Evolutionary conservation across 1,140 invertebrate genomes (phyloP), one percentile per base, ranked within the genome.

Genomic region (Pseudomyrmex sp.): DNA sequence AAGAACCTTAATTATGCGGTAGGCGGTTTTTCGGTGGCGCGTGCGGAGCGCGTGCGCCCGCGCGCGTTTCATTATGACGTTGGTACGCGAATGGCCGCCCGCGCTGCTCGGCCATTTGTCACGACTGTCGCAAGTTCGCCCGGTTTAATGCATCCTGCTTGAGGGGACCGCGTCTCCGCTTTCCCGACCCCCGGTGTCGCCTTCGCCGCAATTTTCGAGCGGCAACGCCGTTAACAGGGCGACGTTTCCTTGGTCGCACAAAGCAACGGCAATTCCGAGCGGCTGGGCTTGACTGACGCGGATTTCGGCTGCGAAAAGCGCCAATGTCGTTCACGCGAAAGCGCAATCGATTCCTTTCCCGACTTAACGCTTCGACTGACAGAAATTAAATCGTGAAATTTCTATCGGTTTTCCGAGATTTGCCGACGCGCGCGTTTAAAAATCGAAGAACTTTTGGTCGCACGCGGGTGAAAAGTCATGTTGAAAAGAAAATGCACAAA

Each of bases 71-170:
- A 87, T 88, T 88, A 88, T 88, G 69, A 88, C 73, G 82, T 88
- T 88, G 63, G 69, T 88, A 75, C 74, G 69, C 82, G 82, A 84
- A 87, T 70, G 58, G 85, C 69, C 70, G 35, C 74, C 50, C 5
- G 35, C 35, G 35, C 35, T 35, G 84, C 82, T 80, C 20, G 77
- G 63, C 82, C 74, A 88, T 87, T 88, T 87, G 82, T 88, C 86
- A 88, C 74, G 86, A 84, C 69, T 87, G 86, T 88, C 85, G 69
- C 85, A 88, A 88, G 86, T 88, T 88, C 70, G 65, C 85, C 44
- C 58, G 50, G 85, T 88, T 88, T 84, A 88, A 88, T 87, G 85
- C 74, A 88, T 88, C 82, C 35, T 35, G 35, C 35, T 35, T 35
- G 35, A 35, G 35, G 35, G 35, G 35, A 35, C 5, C 85, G 68